These are phyloP conservation scores for Drosophila chauvacae DNA, from an alignment of 1,140 invertebrate species.

Conservation along the genomic window DNA sequence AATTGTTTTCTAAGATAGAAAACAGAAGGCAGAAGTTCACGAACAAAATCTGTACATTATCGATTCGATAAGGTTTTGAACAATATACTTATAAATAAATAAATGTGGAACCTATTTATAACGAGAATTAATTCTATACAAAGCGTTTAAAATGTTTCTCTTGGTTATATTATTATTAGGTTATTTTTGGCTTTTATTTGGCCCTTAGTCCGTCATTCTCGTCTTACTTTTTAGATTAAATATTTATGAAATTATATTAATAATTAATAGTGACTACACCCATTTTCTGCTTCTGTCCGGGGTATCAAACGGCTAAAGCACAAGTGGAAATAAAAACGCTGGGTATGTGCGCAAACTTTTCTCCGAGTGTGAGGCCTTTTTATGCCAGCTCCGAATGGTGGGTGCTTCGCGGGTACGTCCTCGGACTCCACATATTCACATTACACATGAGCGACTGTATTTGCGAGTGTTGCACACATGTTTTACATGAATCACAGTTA, in stretches of 20 bases:
- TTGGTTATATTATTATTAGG: no score
- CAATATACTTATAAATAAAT: no score
- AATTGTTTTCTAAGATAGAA: not conserved
- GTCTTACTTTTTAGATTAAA: not conserved
- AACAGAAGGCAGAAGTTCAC: no score
- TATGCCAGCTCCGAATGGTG: constrained; percentile 9
- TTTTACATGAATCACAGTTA: constrained; percentile 61
- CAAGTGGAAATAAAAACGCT: constrained; percentile 37
- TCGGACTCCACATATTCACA: constrained; percentile 34
- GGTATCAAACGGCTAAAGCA: constrained; percentile 15
- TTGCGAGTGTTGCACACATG: constrained; percentile 40
- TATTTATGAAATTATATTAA: not conserved
- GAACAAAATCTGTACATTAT: no score
- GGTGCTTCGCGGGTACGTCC: not conserved
- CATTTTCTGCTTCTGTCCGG: not conserved
- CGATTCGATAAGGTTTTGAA: no score
- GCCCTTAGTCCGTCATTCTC: not conserved
- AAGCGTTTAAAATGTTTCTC: no score
- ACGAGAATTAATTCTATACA: no score
- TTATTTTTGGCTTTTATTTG: no score
- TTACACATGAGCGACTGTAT: constrained; percentile 47
- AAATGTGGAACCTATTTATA: no score
- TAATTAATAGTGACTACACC: not conserved
- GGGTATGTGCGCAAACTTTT: constrained; percentile 40
- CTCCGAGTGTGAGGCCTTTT: constrained; percentile 43